Conservation (phyloP, 2,113 vertebrate species). For the Noturus placidus region DNA sequence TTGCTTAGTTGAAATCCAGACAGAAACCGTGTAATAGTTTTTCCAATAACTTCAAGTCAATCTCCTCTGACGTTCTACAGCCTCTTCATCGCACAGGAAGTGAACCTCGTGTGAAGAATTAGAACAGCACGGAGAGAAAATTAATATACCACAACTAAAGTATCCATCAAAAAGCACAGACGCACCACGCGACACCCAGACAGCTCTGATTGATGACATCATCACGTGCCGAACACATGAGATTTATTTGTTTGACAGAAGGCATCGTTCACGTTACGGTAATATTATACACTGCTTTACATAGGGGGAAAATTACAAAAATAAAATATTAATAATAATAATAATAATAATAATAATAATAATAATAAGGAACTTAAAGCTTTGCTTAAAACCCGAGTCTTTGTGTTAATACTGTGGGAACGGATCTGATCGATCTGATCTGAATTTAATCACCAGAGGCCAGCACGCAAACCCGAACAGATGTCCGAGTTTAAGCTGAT, state of each 20-base stretch:
- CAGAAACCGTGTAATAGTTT: background rate
- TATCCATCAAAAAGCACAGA: slow-evolving; percentile 38
- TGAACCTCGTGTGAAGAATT: slow-evolving; percentile 8
- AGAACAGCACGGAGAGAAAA: background rate
- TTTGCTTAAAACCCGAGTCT: background rate
- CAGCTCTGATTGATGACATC: slow-evolving; percentile 21
- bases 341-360: no score
- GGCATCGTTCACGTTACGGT: background rate
- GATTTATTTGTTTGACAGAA: background rate
- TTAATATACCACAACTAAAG: slow-evolving; percentile 10
- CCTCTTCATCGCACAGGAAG: background rate
- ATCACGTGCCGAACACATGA: background rate
- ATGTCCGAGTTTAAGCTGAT: slow-evolving; percentile 79
- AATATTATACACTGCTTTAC: background rate
- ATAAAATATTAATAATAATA: background rate
- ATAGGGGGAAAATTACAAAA: background rate
- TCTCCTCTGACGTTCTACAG: no score
- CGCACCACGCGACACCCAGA: background rate
- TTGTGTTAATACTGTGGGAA: background rate
- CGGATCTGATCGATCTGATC: slow-evolving; percentile 39
- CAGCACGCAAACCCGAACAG: slow-evolving; percentile 62
- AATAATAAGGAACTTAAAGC: background rate
- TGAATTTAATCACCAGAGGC: slow-evolving; percentile 42
- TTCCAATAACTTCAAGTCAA: background rate
- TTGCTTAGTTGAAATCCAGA: background rate